Percentiles rank a stretch among this genome's conserved stretches.
Conservation (phyloP, 2,797 vertebrate species). For the Sciurus vulgaris region DNA sequence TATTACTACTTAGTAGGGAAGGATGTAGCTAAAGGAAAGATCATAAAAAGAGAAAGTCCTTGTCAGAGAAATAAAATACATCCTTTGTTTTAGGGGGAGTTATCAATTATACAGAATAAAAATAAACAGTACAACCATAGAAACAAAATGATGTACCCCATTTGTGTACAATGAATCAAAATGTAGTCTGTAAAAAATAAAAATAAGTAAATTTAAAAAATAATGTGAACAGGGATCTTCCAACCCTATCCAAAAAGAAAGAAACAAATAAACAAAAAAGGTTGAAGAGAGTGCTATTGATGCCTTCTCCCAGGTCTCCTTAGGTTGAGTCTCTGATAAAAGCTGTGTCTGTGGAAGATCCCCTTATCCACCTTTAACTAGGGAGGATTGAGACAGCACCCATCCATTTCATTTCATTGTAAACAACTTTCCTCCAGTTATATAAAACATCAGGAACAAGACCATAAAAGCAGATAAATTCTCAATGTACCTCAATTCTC, state of each 20-base stretch:
- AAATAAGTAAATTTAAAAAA: background rate
- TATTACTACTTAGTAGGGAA: background rate
- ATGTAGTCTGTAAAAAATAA: too few species aligned
- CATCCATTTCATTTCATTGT: background rate
- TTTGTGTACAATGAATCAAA: too few species aligned
- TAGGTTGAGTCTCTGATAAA: background rate
- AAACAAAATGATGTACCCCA: too few species aligned
- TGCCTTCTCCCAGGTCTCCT: background rate
- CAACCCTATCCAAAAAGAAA: background rate
- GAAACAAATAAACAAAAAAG: too few species aligned
- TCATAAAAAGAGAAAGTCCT: constrained; percentile 2
- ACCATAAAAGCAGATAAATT: background rate
- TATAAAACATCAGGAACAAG: background rate
- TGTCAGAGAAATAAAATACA: constrained; percentile 55
- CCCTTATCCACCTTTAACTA: background rate
- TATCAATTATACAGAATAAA: background rate
- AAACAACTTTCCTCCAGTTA: background rate
- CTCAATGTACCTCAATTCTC: background rate
- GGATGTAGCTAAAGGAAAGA: background rate
- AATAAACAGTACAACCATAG: background rate
- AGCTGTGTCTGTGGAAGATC: background rate
- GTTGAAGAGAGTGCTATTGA: background rate
- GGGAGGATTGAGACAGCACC: background rate
- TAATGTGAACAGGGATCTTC: background rate
- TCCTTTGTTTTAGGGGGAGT: background rate